Conservation (phyloP, 2,797 vertebrate genomes). For the Cyprinodon diabolis region DNA sequence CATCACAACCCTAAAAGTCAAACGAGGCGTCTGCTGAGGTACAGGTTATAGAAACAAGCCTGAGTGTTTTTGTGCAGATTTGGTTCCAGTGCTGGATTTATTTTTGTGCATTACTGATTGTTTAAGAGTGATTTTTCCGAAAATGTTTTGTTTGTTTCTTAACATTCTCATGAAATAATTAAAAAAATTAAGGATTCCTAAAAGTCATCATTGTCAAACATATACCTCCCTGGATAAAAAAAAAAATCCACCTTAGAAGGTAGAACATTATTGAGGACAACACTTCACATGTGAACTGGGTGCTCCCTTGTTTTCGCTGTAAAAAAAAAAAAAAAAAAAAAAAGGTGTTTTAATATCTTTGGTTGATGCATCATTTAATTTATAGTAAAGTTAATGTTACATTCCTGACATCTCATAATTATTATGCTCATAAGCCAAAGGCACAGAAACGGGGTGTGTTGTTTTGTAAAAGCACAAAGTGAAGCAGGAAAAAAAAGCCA, state of each 20-base stretch:
- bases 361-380: slow-evolving; percentile 52
- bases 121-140: slow-evolving; percentile 38
- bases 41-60: neutral
- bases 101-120: slow-evolving; percentile 45
- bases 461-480: neutral
- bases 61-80: neutral
- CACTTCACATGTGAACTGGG: slow-evolving; percentile 59
- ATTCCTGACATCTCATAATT: slow-evolving; percentile 44
- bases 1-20: neutral
- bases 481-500: neutral
- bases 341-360: slow-evolving; percentile 48
- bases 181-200: slow-evolving; percentile 43
- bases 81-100: slow-evolving; percentile 47
- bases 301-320: slow-evolving; percentile 60
- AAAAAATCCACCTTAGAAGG: slow-evolving; percentile 54
- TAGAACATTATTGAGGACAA: slow-evolving; percentile 57
- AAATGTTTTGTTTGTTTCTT: slow-evolving; percentile 18
- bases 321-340: slow-evolving; percentile 64
- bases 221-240: slow-evolving; percentile 80
- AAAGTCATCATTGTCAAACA: slow-evolving; percentile 64
- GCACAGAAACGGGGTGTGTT: slow-evolving; percentile 22
- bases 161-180: slow-evolving; percentile 49
- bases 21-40: neutral
- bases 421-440: slow-evolving; percentile 66
- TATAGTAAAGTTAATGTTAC: slow-evolving; percentile 52